Conservation (phyloP, 2,797 vertebrate genomes). For the Scarus forsteni region DNA sequence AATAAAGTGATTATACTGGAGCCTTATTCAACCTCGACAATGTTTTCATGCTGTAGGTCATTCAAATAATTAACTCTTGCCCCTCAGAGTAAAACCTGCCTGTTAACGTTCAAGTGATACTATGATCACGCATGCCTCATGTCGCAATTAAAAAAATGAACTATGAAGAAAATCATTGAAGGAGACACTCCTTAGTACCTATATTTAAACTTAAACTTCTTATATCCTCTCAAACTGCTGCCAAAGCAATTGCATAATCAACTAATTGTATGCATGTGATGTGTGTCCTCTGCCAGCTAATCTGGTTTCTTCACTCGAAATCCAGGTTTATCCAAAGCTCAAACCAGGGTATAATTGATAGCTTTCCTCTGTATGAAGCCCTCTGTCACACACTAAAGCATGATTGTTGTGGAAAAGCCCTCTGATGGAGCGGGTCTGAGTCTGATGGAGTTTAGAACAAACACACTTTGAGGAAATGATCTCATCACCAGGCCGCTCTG, state of each 20-base stretch:
- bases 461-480: slow-evolving; percentile 44
- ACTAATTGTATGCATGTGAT: neutral
- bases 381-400: neutral
- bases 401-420: neutral
- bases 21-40: neutral
- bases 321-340: slow-evolving; percentile 12
- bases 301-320: neutral
- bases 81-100: neutral
- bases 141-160: neutral
- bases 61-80: slow-evolving; percentile 1
- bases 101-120: neutral
- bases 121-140: neutral
- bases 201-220: neutral
- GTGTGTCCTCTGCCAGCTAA: neutral
- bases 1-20: neutral
- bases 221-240: neutral
- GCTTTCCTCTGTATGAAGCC: neutral
- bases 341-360: neutral
- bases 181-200: neutral
- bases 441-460: slow-evolving; percentile 34
- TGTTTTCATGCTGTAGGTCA: neutral
- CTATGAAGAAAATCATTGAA: neutral
- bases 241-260: neutral
- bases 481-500: slow-evolving; percentile 48
- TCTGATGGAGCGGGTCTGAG: slow-evolving; percentile 11